Conservation (phyloP, 2,888 invertebrate species). For the Amphimallon solstitiale region DNA sequence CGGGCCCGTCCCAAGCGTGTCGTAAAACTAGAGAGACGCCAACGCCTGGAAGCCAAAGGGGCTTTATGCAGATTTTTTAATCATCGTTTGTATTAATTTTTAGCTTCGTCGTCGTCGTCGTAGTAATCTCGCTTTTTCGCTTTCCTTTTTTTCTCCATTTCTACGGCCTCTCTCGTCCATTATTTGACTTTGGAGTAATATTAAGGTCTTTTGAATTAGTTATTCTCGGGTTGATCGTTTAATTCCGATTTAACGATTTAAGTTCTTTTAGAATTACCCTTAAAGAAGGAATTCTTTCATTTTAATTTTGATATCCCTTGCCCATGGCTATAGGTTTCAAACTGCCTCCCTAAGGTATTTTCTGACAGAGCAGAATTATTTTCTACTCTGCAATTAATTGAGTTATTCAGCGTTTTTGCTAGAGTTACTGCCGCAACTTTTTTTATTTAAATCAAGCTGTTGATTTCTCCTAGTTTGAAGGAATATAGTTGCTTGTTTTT, state of each 20-base stretch:
- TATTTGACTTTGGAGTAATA: too few species aligned
- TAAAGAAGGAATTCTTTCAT: neutral
- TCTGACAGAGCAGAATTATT: too few species aligned
- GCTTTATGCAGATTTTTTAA: slow-evolving; percentile 57
- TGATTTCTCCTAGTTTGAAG: too few species aligned
- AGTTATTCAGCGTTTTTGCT: too few species aligned
- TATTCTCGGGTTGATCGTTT: neutral
- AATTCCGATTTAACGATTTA: neutral
- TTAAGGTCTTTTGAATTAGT: neutral
- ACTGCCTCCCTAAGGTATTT: too few species aligned
- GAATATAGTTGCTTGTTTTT: too few species aligned
- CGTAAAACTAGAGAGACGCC: slow-evolving; percentile 47
- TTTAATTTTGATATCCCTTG: neutral
- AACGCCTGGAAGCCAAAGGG: slow-evolving; percentile 46
- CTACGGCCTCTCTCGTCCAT: neutral
- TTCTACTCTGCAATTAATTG: too few species aligned
- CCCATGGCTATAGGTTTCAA: too few species aligned
- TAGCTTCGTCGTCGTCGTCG: slow-evolving; percentile 49
- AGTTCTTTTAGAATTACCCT: too few species aligned
- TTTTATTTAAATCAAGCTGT: too few species aligned
- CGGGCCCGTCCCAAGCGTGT: slow-evolving; percentile 49
- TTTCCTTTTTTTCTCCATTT: slow-evolving; percentile 32
- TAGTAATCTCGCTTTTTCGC: too few species aligned
- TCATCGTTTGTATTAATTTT: slow-evolving; percentile 57
- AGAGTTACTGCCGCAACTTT: too few species aligned